Base-by-base conservation (phyloP, 2,797 vertebrate species). In the Uromys caudimaculatus region DNA sequence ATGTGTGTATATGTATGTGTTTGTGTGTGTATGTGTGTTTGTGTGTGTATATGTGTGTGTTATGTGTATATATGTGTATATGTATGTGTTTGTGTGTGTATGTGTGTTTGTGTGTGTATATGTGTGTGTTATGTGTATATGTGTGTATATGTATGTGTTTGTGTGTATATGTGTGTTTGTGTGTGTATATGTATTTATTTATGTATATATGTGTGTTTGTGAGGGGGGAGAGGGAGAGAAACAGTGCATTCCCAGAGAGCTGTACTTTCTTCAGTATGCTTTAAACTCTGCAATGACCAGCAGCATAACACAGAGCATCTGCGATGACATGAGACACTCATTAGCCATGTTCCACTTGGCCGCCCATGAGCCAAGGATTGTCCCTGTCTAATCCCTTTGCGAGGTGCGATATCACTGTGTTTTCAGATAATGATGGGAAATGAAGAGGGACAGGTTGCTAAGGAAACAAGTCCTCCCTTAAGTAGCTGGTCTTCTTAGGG, bases 21-120 rank as follows among this genome's bases (percentile, higher is more conserved):
- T 4, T 27, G 0, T 7, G 0, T 19, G 1, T 23, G 3, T 32
- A 0, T 11, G 0, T 19, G 0, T 23, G 6, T 24, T 0, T 17
- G 8, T 24, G 1, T 11, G 0, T 19, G 0, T 13, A 1, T 27
- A 1, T 11, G 0, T 13, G 3, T 23, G 1, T 11, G 3, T 14
- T 21, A 1, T 64, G 60, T 62, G 12, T 0, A 7, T 32, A 0
- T 14, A 1, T 9, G 2, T 9, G 6, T 14, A 10, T 79, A 19
- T 75, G 9, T 0, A 4, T 32, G 1, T 16, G 1, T 5, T 3
- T 13, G 8, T 27, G 13, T 79, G 32, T 75, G 21, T 13, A 1
- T 32, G 62, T 64, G 60, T 62, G 3, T 62, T 6, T 0, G 10
- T 32, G 3, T 7, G 1, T 3, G 1, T 17, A 3, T 23, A 27